Evolutionary conservation across 2,797 vertebrate genomes (phyloP).

Genomic region (Jordanella pulchra): DNA sequence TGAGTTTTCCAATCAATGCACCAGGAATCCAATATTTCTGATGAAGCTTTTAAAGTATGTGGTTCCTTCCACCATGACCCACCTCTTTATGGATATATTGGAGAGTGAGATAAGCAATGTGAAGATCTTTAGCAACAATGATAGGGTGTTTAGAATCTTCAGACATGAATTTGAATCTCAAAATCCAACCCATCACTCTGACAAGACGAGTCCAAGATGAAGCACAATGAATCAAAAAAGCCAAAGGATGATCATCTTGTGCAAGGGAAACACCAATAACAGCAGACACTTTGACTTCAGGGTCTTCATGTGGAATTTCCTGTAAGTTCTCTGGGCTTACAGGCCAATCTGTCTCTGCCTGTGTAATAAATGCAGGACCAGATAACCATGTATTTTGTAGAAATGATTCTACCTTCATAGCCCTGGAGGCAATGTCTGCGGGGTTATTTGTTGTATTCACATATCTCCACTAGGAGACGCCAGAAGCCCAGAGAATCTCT

Average conservation of each 20-base stretch:
- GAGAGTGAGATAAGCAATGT: neutral
- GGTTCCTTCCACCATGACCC: too few species aligned
- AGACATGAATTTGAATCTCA: neutral
- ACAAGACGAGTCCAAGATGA: neutral
- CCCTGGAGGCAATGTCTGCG: constrained; percentile 1
- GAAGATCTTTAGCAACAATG: neutral
- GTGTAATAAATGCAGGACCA: neutral
- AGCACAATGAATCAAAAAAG: neutral
- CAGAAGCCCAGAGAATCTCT: neutral
- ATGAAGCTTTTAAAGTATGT: too few species aligned
- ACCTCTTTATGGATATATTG: too few species aligned
- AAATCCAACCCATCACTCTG: constrained; percentile 3
- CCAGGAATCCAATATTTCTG: too few species aligned
- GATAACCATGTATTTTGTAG: neutral
- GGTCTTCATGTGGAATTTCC: neutral
- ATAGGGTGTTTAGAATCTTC: neutral
- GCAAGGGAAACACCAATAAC: neutral
- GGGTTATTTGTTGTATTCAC: neutral
- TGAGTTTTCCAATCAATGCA: too few species aligned
- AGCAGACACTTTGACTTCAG: neutral
- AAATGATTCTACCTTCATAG: neutral
- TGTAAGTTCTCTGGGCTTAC: neutral
- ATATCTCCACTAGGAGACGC: neutral
- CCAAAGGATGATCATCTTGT: neutral
- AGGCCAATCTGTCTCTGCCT: neutral